phyloP scores from a whole-genome alignment of 2,797 vertebrate species.

The Alcedo atthis region DNA sequence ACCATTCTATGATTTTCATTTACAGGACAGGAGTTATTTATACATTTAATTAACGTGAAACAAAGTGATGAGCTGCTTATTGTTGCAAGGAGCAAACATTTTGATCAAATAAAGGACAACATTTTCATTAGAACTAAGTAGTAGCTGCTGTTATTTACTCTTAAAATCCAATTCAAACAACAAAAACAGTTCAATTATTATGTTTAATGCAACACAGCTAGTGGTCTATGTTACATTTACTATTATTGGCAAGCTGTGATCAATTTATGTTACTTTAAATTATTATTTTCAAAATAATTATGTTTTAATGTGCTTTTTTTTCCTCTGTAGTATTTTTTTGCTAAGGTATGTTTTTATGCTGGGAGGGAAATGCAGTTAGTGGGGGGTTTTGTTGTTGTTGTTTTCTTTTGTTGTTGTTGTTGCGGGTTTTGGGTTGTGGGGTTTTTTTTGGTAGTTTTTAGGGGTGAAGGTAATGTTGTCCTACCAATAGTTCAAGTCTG shows the following conservation, averaged over 20 bases:
- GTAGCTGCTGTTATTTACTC: background rate
- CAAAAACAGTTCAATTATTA: background rate
- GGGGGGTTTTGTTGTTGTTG: rapidly evolving
- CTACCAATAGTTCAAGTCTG: background rate
- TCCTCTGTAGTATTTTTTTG: background rate
- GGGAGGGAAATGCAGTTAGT: background rate
- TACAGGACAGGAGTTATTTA: background rate
- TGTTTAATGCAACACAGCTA: background rate
- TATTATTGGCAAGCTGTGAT: slow-evolving; percentile 2
- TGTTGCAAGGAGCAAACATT: background rate
- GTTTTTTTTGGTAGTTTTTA: background rate
- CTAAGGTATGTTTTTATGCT: background rate
- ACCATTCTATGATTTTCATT: too few relatives aligned
- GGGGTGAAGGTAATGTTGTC: background rate
- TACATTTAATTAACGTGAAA: background rate
- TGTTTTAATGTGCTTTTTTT: background rate
- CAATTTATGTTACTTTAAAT: background rate
- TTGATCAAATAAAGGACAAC: background rate
- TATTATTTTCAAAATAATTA: background rate
- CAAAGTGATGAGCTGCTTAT: background rate
- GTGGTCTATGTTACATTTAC: background rate
- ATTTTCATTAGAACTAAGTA: background rate
- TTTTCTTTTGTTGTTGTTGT: too few relatives aligned
- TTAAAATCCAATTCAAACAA: background rate
- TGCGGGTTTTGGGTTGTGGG: background rate